Evolutionary conservation across 1,140 invertebrate genomes (phyloP), one percentile per base, ranked within the genome.

Genomic region (Heliothis virescens): DNA sequence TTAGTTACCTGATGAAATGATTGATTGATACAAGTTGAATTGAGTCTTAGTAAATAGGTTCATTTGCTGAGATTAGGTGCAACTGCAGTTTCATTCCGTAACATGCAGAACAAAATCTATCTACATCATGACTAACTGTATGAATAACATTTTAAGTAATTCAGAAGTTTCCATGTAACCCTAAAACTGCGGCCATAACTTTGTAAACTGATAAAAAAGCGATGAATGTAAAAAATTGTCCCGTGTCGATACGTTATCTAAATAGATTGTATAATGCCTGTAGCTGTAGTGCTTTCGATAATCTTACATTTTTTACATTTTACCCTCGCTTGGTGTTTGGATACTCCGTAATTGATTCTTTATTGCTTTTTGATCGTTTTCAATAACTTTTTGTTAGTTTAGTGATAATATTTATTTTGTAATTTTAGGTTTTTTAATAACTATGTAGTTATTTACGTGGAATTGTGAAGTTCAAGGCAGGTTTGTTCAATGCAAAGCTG

Each of bases 231-330:
- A 85, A 85, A 83, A 79, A 76, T 73, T 72, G 53, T 82, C 77
- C 84, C 86, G 85, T 88, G 85, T 77, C 82, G 85, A 86, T 83
- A 79, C 73, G 84, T 86, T 89, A 89, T 90, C 86, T 86, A 87
- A 90, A 89, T 88, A 86, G 85, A 79, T 87, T 83, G 86, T 88
- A 83, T 87, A 83, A 84, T 85, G 76, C 26, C 73, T 65, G 80
- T 80, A 81, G 73, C 73, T 65, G 80, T 80, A 81, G 73, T 71
- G 18, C 47, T 59, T 34, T 57, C 71, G 26, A 63, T 69, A 57
- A 78, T 78, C 60, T 18, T 9, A 52, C 12, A 59, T 78, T 67
- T 77, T 78, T 57, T 13, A 26, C 67, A 16, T 50, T 69, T 2
- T 12, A 29, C 63, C 50, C 63, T n/a, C n/a, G n/a, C n/a, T 59